Percentiles rank a stretch among this genome's conserved stretches.
These are phyloP conservation scores for Anadara kagoshimensis DNA, from an alignment of 1,140 invertebrate genomes.

Conservation along the genomic window DNA sequence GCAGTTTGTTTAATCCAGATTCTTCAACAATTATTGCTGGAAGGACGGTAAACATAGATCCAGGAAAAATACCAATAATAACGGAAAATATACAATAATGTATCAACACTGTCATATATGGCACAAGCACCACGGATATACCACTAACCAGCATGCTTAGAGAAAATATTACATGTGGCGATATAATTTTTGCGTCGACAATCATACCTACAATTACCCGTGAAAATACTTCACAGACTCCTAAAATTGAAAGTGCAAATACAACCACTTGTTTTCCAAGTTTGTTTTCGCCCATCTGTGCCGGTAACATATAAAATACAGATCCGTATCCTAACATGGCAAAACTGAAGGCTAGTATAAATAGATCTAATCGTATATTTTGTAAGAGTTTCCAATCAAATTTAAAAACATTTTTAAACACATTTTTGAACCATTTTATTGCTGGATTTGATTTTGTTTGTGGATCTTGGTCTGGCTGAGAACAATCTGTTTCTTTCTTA, in stretches of 20 bases:
- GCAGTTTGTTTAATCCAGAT: conserved; percentile 1
- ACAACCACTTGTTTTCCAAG: conserved; percentile 8
- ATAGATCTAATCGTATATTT: background rate
- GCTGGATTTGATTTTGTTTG: background rate
- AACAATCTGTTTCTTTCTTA: background rate
- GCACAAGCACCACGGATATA: background rate
- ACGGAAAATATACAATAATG: conserved; percentile 3
- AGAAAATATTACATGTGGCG: background rate
- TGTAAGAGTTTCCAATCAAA: conserved; percentile 1
- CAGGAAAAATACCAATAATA: conserved; percentile 20
- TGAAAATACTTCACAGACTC: conserved; percentile 9
- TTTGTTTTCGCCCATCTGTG: background rate
- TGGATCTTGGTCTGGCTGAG: background rate
- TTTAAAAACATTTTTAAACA: background rate
- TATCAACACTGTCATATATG: conserved; percentile 3
- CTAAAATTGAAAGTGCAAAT: conserved; percentile 9
- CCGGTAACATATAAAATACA: conserved; percentile 1
- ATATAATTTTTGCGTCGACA: conserved; percentile 13
- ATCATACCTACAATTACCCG: conserved; percentile 20
- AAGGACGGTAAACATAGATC: conserved; percentile 15
- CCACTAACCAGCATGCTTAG: conserved; percentile 17
- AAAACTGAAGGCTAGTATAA: conserved; percentile 2
- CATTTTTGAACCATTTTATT: background rate
- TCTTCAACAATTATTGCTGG: conserved; percentile 6
- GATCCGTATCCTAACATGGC: background rate